Conservation (phyloP, 2,113 vertebrate genomes). For the Entelurus aequoreus region DNA sequence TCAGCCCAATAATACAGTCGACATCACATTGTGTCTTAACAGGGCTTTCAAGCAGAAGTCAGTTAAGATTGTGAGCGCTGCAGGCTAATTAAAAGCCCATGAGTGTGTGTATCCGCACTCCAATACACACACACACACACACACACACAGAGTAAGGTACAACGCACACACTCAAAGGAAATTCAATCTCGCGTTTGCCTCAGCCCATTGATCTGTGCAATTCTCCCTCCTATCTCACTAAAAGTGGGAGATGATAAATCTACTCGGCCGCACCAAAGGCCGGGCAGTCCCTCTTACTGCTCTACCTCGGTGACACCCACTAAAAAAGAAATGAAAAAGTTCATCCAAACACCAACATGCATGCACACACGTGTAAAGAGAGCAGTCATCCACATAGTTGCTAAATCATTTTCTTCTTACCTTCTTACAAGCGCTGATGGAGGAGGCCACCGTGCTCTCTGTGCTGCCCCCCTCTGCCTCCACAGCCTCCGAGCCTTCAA, state of each 20-base stretch:
- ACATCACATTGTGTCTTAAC: slow-evolving; percentile 23
- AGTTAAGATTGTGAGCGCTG: slow-evolving; percentile 22
- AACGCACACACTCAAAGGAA: slow-evolving; percentile 35
- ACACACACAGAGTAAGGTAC: slow-evolving; percentile 11
- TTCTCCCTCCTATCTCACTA: slow-evolving; percentile 32
- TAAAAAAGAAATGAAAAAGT: slow-evolving; percentile 45
- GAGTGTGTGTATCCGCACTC: slow-evolving; percentile 8
- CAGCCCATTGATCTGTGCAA: slow-evolving; percentile 42
- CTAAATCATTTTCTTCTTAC: slow-evolving; percentile 60
- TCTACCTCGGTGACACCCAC: slow-evolving; percentile 34
- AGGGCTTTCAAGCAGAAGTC: slow-evolving; percentile 25
- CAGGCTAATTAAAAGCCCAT: slow-evolving; percentile 32
- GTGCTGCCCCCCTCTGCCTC: slow-evolving; percentile 64
- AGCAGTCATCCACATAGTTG: slow-evolving; percentile 1
- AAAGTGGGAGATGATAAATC: slow-evolving; percentile 47
- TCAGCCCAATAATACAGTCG: slow-evolving; percentile 32
- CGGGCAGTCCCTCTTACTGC: slow-evolving; percentile 40
- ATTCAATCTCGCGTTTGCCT: slow-evolving; percentile 49
- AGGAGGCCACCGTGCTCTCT: slow-evolving; percentile 73
- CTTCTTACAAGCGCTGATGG: slow-evolving; percentile 91
- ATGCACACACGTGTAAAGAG: neutral
- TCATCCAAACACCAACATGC: slow-evolving; percentile 26
- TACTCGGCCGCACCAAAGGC: slow-evolving; percentile 31
- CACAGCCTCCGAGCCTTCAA: slow-evolving; percentile 67
- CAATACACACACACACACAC: slow-evolving; percentile 12